A percentile compares a stretch with the other conserved stretches of the same genome.
Evolutionary conservation across 2,888 invertebrate genomes (phyloP).

Genomic region (Drosophila mimetica): DNA sequence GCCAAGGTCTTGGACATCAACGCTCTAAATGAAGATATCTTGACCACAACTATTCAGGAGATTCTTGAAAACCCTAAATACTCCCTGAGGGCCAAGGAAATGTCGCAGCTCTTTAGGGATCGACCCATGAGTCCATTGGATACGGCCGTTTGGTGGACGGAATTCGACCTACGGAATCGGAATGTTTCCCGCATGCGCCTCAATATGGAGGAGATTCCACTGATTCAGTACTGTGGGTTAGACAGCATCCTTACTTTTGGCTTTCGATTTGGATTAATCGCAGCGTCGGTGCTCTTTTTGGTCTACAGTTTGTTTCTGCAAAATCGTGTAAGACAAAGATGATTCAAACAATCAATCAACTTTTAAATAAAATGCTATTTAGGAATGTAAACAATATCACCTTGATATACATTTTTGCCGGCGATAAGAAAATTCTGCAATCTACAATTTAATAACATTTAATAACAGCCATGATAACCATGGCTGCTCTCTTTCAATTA

Average conservation of each 20-base stretch:
- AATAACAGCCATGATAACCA: not conserved
- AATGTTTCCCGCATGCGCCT: slow-evolving; percentile 72
- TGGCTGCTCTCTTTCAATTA: not conserved
- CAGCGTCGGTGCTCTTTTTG: not conserved
- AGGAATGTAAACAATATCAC: no score
- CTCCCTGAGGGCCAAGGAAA: slow-evolving; percentile 37
- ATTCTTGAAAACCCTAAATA: slow-evolving; percentile 54
- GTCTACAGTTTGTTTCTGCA: not conserved
- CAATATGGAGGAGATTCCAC: slow-evolving; percentile 61
- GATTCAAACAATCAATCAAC: not conserved
- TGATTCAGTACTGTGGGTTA: slow-evolving; percentile 69
- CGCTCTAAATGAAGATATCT: slow-evolving; percentile 41
- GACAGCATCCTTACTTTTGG: slow-evolving; percentile 57
- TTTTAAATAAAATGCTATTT: not conserved
- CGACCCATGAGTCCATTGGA: slow-evolving; percentile 69
- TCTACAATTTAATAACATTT: not conserved
- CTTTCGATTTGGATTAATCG: slow-evolving; percentile 14
- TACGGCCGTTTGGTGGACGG: slow-evolving; percentile 79
- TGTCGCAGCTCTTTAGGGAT: slow-evolving; percentile 59
- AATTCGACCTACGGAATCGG: slow-evolving; percentile 74
- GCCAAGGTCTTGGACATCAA: slow-evolving; percentile 64
- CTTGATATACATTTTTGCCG: no score
- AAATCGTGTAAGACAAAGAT: not conserved
- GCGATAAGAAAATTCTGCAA: no score
- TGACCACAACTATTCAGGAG: slow-evolving; percentile 43